A percentile compares a stretch with the other conserved stretches of the same genome.
These are phyloP conservation scores for Calliphora vicina DNA, from an alignment of 1,140 invertebrate species.

Conservation along the genomic window DNA sequence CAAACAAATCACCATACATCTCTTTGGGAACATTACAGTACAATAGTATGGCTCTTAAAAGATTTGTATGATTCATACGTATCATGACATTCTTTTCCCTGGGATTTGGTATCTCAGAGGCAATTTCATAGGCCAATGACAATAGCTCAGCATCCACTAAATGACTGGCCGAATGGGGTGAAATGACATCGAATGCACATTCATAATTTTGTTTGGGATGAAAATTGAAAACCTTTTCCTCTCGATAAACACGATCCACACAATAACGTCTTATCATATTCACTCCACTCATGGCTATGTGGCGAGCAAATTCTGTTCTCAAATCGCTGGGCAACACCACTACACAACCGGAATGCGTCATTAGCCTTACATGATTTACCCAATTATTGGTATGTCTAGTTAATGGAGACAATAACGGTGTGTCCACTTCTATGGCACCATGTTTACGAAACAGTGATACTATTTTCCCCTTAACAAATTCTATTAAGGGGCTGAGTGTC, in stretches of 20 bases:
- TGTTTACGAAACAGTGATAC: slow-evolving; percentile 78
- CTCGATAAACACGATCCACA: slow-evolving; percentile 86
- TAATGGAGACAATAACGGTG: slow-evolving; percentile 80
- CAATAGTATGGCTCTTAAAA: slow-evolving; percentile 80
- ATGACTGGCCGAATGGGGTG: slow-evolving; percentile 72
- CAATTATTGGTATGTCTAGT: slow-evolving; percentile 64
- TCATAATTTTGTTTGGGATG: slow-evolving; percentile 90
- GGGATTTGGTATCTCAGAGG: slow-evolving; percentile 74
- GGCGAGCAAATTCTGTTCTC: slow-evolving; percentile 80
- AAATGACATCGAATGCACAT: slow-evolving; percentile 93
- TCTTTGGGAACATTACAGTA: slow-evolving; percentile 81
- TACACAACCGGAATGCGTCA: slow-evolving; percentile 84
- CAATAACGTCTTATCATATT: slow-evolving; percentile 82
- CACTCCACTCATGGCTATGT: slow-evolving; percentile 83
- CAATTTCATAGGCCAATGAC: slow-evolving; percentile 79
- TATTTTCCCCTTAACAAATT: slow-evolving; percentile 64
- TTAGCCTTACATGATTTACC: slow-evolving; percentile 72
- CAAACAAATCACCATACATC: slow-evolving; percentile 68
- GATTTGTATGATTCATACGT: slow-evolving; percentile 82
- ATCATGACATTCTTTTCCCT: slow-evolving; percentile 76
- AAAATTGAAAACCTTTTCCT: slow-evolving; percentile 82
- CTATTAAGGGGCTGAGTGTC: slow-evolving; percentile 56
- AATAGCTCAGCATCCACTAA: slow-evolving; percentile 87
- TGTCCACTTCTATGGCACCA: slow-evolving; percentile 77
- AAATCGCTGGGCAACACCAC: slow-evolving; percentile 83